These are phyloP conservation scores for Calameuta filiformis DNA, from an alignment of 2,888 invertebrate species.

Conservation along the genomic window DNA sequence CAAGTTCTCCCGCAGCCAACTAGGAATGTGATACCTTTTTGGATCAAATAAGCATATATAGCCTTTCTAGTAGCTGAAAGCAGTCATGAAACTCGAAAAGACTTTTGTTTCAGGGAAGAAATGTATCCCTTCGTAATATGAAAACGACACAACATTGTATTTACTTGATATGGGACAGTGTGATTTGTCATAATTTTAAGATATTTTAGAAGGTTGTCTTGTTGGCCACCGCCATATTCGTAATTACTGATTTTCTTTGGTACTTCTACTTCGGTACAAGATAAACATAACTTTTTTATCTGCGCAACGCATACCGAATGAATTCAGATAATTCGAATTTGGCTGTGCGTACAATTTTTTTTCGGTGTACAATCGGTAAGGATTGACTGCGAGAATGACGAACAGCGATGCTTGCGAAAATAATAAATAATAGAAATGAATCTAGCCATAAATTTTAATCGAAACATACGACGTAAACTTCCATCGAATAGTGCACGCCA, in stretches of 20 bases:
- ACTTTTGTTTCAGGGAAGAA: conserved; percentile 15
- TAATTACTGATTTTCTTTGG: conserved; percentile 6
- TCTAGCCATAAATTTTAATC: neutral
- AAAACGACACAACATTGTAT: conserved; percentile 18
- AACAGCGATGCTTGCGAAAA: neutral
- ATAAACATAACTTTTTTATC: neutral
- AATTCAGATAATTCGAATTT: conserved; percentile 13
- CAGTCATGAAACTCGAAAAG: conserved; percentile 21
- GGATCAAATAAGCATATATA: conserved; percentile 44
- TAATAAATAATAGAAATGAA: neutral
- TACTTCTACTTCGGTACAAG: neutral
- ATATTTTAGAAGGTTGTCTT: conserved; percentile 3
- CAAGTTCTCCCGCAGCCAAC: conserved; percentile 54
- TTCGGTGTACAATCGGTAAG: conserved; percentile 14
- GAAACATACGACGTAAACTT: neutral
- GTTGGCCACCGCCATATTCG: neutral
- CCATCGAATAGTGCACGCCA: neutral
- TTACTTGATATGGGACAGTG: conserved; percentile 16
- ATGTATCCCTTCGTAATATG: conserved; percentile 16
- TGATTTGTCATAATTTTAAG: conserved; percentile 8
- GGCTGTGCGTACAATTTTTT: conserved; percentile 13
- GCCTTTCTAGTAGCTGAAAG: conserved; percentile 41
- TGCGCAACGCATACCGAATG: neutral
- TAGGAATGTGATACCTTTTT: conserved; percentile 55
- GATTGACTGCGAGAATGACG: neutral